Conservation (phyloP, 2,797 vertebrate genomes). For the Balearica regulorum region DNA sequence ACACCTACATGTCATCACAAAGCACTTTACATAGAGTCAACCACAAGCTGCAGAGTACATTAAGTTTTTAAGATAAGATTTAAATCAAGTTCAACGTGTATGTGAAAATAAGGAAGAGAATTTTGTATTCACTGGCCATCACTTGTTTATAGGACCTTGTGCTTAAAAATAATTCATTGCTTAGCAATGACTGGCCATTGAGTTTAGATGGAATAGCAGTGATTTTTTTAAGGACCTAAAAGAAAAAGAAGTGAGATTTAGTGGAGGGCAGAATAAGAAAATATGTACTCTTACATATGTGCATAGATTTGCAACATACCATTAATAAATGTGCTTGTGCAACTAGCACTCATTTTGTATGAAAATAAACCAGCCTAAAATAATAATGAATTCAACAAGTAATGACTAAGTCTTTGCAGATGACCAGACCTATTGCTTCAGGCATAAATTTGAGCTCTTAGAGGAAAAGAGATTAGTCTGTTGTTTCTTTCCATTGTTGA, state of each 20-base stretch:
- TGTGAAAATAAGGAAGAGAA: neutral
- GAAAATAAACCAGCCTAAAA: neutral
- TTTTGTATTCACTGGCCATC: neutral
- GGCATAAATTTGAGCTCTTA: neutral
- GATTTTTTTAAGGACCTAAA: neutral
- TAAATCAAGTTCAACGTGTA: neutral
- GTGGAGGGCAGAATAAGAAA: neutral
- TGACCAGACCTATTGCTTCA: neutral
- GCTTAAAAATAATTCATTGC: neutral
- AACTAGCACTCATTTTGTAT: neutral
- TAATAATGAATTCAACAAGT: neutral
- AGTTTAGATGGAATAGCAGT: neutral
- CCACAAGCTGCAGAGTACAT: neutral
- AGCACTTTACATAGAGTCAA: neutral
- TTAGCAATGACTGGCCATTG: neutral
- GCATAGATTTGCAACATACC: neutral
- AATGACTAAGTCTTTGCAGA: neutral
- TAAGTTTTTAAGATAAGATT: neutral
- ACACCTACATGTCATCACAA: neutral
- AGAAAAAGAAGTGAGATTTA: neutral
- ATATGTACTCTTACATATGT: neutral
- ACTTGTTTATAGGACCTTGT: neutral
- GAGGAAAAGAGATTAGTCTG: neutral
- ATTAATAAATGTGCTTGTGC: neutral
- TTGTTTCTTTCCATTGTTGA: neutral